Conservation (phyloP, 2,888 invertebrate species). For the Artemia sp. region DNA sequence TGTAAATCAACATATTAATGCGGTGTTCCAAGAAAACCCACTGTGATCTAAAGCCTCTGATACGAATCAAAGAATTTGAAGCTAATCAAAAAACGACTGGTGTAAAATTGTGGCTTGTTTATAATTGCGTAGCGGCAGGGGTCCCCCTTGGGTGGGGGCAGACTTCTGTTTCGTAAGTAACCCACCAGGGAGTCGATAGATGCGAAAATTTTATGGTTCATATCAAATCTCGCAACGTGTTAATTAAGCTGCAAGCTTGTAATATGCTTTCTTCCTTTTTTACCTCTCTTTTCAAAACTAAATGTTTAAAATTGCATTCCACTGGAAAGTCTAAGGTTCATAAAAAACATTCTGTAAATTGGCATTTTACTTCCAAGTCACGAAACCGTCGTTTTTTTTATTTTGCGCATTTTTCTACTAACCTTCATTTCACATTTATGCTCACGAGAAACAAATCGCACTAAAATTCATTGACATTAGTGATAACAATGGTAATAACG, state of each 20-base stretch:
- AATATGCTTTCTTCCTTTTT: background rate
- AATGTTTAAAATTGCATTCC: no score
- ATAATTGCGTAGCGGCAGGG: constrained; percentile 8
- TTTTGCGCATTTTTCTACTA: no score
- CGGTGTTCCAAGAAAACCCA: background rate
- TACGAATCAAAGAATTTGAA: constrained; percentile 5
- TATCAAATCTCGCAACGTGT: constrained; percentile 9
- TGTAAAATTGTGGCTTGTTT: constrained; percentile 11
- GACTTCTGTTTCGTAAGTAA: constrained; percentile 12
- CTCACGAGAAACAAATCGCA: no score
- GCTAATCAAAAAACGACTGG: constrained; percentile 14
- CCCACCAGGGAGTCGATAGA: background rate
- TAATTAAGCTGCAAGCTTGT: background rate
- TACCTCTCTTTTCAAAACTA: no score
- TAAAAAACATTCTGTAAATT: no score
- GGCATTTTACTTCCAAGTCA: no score
- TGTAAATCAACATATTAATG: constrained; percentile 4
- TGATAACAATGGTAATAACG: no score
- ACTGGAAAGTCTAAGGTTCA: no score
- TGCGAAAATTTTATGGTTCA: constrained; percentile 1
- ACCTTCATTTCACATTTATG: no score
- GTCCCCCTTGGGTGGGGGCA: constrained; percentile 13
- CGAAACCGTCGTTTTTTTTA: no score
- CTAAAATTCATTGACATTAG: no score
- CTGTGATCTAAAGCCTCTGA: constrained; percentile 10